These are phyloP conservation scores for Platerodrilus igneus DNA, from an alignment of 2,888 invertebrate genomes.

Conservation along the genomic window DNA sequence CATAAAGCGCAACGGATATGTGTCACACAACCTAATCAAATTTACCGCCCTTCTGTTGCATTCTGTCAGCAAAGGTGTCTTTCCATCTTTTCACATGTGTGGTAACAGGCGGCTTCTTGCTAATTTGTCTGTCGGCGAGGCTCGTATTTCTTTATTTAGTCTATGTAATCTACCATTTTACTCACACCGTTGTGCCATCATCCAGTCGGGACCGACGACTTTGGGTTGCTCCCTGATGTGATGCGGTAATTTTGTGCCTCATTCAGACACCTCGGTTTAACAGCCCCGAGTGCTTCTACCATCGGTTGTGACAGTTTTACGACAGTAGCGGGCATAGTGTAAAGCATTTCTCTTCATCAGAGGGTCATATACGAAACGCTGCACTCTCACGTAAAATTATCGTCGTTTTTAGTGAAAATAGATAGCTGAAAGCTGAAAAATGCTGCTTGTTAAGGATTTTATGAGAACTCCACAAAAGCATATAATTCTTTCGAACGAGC, in stretches of 20 bases:
- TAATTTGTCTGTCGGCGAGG: slow-evolving; percentile 48
- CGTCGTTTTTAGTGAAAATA: no score
- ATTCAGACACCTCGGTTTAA: slow-evolving; percentile 37
- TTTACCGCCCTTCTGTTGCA: slow-evolving; percentile 40
- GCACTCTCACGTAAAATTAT: slow-evolving; percentile 20
- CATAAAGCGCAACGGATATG: slow-evolving; percentile 43
- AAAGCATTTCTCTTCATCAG: slow-evolving; percentile 45
- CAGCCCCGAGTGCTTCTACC: slow-evolving; percentile 41
- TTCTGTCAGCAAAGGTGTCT: slow-evolving; percentile 36
- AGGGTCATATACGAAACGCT: slow-evolving; percentile 29
- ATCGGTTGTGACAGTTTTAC: slow-evolving; percentile 43
- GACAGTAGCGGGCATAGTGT: slow-evolving; percentile 37
- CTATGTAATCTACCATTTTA: slow-evolving; percentile 41
- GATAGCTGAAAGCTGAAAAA: no score
- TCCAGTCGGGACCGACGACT: slow-evolving; percentile 35
- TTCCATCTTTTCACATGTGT: slow-evolving; percentile 35
- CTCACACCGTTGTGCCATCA: slow-evolving; percentile 44
- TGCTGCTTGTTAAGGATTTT: no score
- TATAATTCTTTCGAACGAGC: no score
- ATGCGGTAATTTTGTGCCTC: slow-evolving; percentile 40
- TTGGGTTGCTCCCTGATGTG: slow-evolving; percentile 36
- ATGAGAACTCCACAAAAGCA: no score
- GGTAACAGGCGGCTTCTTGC: slow-evolving; percentile 36
- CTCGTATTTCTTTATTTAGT: slow-evolving; percentile 49
- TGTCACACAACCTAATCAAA: slow-evolving; percentile 49